Base-by-base conservation (phyloP, 2,888 invertebrate genomes). In the Dasypogon diadema region DNA sequence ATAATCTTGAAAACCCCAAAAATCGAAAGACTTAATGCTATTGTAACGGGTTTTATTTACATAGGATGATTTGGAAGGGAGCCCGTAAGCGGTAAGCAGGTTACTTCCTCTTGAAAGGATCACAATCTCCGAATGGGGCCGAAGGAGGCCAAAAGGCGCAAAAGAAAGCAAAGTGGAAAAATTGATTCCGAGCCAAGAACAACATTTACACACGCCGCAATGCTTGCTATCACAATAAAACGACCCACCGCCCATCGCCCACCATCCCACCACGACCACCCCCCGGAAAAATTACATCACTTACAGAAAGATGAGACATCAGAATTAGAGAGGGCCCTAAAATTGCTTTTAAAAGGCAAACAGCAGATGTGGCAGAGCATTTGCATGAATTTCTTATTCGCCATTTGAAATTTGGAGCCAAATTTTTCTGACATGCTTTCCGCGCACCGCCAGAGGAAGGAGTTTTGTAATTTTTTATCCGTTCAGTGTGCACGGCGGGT, bases 41-140 rank as follows among this genome's bases (percentile, higher is more conserved):
- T 78, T 78, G 78, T 78, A 78, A 78, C 76, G 78, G 76, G 78
- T 78, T 78, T 78, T 78, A 78, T 78, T 78, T 78, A 78, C 78
- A 78, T 76, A 78, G 77, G 77, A 77, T 77, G 75, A 76, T 75
- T 76, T 78, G 58, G 58, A 58, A 58, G 73, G 58, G 72, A 77
- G 73, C 70, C 74, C 63, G 54, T 74, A 58, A 56, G 70, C 75
- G 73, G 60, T 76, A 78, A 74, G 76, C 72, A 76, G 73, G 76
- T 76, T 77, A 76, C 22, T 77, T 76, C 76, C 76, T 77, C 74
- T 76, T 77, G 75, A 76, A 63, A 76, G 76, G 72, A 76, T 75
- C 74, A 60, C 56, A 74, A 58, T 56, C 56, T 58, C 56, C 46
- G 73, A 73, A 56, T 55, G 10, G 21, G 37, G 42, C 24, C 18